These are phyloP conservation scores for Dasyornis broadbenti DNA, from an alignment of 2,113 vertebrate genomes.

Conservation along the genomic window DNA sequence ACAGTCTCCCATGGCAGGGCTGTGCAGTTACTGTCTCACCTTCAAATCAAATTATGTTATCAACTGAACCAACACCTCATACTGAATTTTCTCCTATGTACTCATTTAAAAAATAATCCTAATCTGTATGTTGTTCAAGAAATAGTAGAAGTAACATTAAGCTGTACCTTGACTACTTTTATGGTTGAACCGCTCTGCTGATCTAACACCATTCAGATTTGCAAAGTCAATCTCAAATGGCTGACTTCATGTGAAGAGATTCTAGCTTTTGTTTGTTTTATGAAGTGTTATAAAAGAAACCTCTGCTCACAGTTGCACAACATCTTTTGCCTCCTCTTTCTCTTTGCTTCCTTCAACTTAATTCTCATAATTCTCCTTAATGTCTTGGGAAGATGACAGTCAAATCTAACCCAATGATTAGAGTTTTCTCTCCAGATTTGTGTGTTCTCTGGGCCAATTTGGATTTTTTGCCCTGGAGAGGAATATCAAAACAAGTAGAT, in stretches of 20 bases:
- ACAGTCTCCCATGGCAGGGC: background rate
- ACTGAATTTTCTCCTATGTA: background rate
- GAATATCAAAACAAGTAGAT: background rate
- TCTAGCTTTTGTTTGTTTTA: background rate
- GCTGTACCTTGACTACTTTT: background rate
- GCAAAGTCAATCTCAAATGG: background rate
- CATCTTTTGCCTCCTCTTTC: background rate
- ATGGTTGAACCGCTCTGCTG: background rate
- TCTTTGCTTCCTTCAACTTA: background rate
- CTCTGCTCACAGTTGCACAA: background rate
- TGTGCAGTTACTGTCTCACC: background rate
- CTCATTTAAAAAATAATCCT: background rate
- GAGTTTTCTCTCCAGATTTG: background rate
- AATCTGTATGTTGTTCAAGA: background rate
- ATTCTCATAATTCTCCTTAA: background rate
- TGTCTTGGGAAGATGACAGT: background rate
- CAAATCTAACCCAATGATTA: background rate
- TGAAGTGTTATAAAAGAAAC: background rate
- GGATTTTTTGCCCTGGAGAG: slow-evolving; percentile 9
- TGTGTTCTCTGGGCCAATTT: background rate
- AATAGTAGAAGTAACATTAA: background rate
- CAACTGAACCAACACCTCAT: background rate
- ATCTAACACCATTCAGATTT: background rate
- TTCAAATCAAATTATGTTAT: background rate
- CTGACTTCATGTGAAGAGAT: background rate